Base-by-base conservation (phyloP, 2,113 vertebrate species). In the Antechinus stuartii region DNA sequence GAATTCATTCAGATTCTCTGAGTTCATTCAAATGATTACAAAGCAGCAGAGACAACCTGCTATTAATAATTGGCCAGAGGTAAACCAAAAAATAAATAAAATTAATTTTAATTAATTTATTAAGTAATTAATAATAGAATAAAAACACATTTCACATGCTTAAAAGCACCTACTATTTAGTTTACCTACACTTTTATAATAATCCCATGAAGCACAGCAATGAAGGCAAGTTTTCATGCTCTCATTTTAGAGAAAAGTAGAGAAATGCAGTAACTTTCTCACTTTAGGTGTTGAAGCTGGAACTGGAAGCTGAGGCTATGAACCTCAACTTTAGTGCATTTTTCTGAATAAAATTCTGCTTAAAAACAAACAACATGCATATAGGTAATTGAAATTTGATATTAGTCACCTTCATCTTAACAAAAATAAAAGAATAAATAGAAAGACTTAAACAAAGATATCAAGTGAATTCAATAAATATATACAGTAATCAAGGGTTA, bases 371-470 rank as follows among this genome's bases (percentile, higher is more conserved):
- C 11, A 8, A 2, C 24, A 27, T n/a, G 46, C 22, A 30, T 91
- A 9, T 91, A 90, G 23, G 10, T 91, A 52, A 89, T 46, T 90
- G 35, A 23, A 52, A 95, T 90, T 95, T 94, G 30, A 93, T n/a
- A 56, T 8, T 61, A 24, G 12, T 92, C 89, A 93, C 50, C 42
- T 68, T 68, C 47, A 47, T 3, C 30, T n/a, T 95, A 89, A 91
- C 19, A 53, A 68, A 96, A 93, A 46, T 19, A 50, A 42, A 94
- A 91, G 25, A 24, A 56, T 54, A 96, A 93, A 46, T 26, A n/a
- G 47, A 94, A 56, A 61, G 9, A 25, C 35, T 35, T 47, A 49
- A 91, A 8, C 46, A 93, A 0, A n/a, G 5, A 23, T 56, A 42
- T 42, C 57, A 12, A 42, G 91, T 93, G 1, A n/a, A 54, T 53